Evolutionary conservation across 2,797 vertebrate genomes (phyloP).

Genomic region (Coluber constrictor): DNA sequence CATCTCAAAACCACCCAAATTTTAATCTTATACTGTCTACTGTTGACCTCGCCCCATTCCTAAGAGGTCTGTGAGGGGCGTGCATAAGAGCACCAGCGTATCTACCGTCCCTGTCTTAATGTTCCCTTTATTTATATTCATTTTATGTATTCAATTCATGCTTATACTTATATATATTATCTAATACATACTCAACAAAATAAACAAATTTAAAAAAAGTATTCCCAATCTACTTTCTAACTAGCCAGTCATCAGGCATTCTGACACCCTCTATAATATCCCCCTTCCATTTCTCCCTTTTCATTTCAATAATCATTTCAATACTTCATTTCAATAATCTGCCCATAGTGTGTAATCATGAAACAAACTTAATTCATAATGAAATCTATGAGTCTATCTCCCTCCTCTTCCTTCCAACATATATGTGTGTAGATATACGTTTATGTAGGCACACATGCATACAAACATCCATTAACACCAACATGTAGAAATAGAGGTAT

Average conservation of each 20-base stretch:
- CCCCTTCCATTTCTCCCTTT: background rate
- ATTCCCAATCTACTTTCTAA: background rate
- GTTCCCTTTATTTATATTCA: no score
- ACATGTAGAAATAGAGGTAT: background rate
- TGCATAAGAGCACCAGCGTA: no score
- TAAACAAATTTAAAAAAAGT: background rate
- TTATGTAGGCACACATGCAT: background rate
- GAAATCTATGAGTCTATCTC: background rate
- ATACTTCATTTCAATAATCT: background rate
- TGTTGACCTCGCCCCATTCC: no score
- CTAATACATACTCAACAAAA: no score
- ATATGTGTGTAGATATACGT: background rate
- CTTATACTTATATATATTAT: no score
- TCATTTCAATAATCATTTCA: no score
- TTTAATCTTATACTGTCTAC: no score
- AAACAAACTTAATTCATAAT: background rate
- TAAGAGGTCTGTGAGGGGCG: no score
- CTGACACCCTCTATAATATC: background rate
- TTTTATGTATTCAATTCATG: no score
- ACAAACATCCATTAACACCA: background rate
- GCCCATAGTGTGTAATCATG: background rate
- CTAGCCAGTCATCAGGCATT: background rate
- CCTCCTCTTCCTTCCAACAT: background rate
- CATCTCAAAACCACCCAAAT: no score
- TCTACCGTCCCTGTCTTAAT: no score